phyloP scores from a whole-genome alignment of 2,888 invertebrate species.

The Eucriotettix oculatus region DNA sequence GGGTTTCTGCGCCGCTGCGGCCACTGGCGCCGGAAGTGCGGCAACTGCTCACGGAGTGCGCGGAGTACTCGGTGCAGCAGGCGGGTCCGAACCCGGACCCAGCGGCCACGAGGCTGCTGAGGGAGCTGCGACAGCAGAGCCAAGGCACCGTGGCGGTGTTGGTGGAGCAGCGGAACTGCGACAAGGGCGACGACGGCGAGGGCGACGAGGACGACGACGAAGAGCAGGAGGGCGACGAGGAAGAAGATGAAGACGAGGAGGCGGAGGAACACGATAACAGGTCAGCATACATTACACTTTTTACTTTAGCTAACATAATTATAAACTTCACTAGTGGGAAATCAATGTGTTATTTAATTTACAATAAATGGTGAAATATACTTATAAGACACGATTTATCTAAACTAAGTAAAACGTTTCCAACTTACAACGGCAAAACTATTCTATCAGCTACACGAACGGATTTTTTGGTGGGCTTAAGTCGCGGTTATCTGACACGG shows the following conservation, averaged over 20 bases:
- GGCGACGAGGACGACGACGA: slow-evolving; percentile 44
- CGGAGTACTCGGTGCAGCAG: slow-evolving; percentile 21
- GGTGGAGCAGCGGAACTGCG: slow-evolving; percentile 12
- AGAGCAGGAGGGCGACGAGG: slow-evolving; percentile 13
- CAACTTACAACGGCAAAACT: too few relatives aligned
- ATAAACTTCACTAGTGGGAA: too few relatives aligned
- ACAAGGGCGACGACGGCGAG: slow-evolving; percentile 31
- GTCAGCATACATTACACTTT: too few relatives aligned
- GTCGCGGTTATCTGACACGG: too few relatives aligned
- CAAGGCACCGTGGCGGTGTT: slow-evolving; percentile 19
- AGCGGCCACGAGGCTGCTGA: slow-evolving; percentile 10
- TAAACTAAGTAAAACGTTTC: too few relatives aligned
- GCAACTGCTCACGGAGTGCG: slow-evolving; percentile 20
- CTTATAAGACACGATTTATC: too few relatives aligned
- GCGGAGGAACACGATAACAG: too few relatives aligned
- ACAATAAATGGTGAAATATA: too few relatives aligned
- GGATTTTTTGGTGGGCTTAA: too few relatives aligned
- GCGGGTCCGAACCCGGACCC: slow-evolving; percentile 10
- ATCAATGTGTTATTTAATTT: too few relatives aligned
- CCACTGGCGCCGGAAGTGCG: slow-evolving; percentile 17
- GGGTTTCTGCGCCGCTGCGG: neutral
- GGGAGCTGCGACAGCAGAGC: slow-evolving; percentile 9
- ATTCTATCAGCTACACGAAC: too few relatives aligned
- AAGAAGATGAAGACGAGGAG: neutral
- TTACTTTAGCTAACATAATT: too few relatives aligned